Evolutionary conservation across 2,888 invertebrate genomes (phyloP).

Genomic region (Iselma pallidipennis): DNA sequence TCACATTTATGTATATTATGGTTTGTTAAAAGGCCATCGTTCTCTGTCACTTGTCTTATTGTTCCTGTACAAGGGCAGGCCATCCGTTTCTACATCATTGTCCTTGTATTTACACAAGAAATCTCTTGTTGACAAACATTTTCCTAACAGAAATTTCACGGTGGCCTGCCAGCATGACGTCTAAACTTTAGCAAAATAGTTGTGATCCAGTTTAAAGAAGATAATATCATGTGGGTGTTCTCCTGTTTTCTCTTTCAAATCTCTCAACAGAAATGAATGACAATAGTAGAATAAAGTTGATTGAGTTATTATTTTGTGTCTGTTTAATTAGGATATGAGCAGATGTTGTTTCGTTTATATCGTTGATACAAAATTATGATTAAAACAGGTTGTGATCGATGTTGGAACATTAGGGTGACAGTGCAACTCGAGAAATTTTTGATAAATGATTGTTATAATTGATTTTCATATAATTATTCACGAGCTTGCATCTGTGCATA

Average conservation of each 20-base stretch:
- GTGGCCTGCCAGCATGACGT: conserved; percentile 51
- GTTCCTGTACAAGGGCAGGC: conserved; percentile 41
- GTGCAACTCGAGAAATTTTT: conserved; percentile 40
- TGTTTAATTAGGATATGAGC: not conserved
- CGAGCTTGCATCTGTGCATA: conserved; percentile 55
- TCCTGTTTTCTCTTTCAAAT: not conserved
- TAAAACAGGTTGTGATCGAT: conserved; percentile 52
- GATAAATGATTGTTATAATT: conserved; percentile 56
- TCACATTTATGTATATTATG: conserved; percentile 51
- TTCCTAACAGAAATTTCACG: conserved; percentile 54
- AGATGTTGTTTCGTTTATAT: conserved; percentile 27
- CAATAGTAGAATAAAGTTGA: not conserved
- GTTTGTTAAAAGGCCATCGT: conserved; percentile 46
- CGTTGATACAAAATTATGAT: conserved; percentile 44
- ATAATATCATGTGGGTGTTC: not conserved
- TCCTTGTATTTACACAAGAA: conserved; percentile 53
- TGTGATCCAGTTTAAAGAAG: not conserved
- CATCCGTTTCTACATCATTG: conserved; percentile 43
- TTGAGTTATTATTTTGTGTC: not conserved
- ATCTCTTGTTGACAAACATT: conserved; percentile 56
- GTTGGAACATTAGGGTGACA: conserved; percentile 42
- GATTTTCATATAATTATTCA: conserved; percentile 57
- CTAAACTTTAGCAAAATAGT: not conserved
- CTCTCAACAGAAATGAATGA: not conserved
- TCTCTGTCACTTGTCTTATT: conserved; percentile 52